A percentile compares a stretch with the other conserved stretches of the same genome.
phyloP scores from a whole-genome alignment of 2,888 invertebrate genomes.

The Choreutis nemorana region DNA sequence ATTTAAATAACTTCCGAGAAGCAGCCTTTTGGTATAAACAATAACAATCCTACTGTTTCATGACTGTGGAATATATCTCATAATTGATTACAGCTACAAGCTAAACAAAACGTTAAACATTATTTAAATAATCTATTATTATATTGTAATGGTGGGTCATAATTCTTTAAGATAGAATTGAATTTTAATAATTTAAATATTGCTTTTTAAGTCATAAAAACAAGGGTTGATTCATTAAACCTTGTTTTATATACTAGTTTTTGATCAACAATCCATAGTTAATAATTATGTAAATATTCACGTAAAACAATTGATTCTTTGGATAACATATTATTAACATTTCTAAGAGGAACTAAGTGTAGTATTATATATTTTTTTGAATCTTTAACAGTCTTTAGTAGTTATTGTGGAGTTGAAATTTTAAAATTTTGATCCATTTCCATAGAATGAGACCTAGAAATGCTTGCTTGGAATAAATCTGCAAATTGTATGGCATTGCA shows the following conservation, averaged over 20 bases:
- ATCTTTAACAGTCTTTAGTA: constrained; percentile 21
- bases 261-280: constrained; percentile 44
- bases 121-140: constrained; percentile 55
- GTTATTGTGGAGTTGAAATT: constrained; percentile 22
- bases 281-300: too few species aligned
- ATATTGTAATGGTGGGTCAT: constrained; percentile 56
- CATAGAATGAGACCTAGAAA: constrained; percentile 37
- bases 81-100: constrained; percentile 41
- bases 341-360: constrained; percentile 62
- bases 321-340: constrained; percentile 60
- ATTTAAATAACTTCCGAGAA: constrained; percentile 59
- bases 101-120: constrained; percentile 55
- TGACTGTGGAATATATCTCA: constrained; percentile 64
- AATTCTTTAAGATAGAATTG: constrained; percentile 40
- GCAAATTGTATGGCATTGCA: constrained; percentile 53
- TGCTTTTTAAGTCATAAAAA: constrained; percentile 45
- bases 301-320: constrained; percentile 62
- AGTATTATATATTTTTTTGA: constrained; percentile 30
- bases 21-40: constrained; percentile 61
- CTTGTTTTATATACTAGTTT: constrained; percentile 41
- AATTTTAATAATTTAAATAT: constrained; percentile 52
- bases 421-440: constrained; percentile 17
- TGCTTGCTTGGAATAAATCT: constrained; percentile 50
- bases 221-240: constrained; percentile 23
- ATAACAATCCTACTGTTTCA: constrained; percentile 44